phyloP scores from a whole-genome alignment of 2,888 invertebrate species.

The Hypomecis atomaria region DNA sequence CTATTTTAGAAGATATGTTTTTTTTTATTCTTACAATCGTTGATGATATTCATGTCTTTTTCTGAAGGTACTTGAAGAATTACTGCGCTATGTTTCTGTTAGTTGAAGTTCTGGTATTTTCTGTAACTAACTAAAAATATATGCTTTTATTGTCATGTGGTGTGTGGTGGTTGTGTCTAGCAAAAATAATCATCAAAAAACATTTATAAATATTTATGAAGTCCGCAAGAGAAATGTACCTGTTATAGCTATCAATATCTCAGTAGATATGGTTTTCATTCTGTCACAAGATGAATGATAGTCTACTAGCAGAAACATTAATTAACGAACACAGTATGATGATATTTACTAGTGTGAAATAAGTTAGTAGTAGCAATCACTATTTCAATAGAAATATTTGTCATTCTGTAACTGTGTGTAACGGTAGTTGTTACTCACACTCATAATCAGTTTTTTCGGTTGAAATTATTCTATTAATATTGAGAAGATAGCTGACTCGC shows the following conservation, averaged over 20 bases:
- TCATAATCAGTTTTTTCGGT: not conserved
- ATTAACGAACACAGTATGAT: no score
- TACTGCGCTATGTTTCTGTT: not conserved
- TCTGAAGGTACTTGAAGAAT: not conserved
- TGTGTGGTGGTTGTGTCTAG: no score
- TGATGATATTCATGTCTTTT: conserved; percentile 27
- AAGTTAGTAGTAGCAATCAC: conserved; percentile 23
- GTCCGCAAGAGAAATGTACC: no score
- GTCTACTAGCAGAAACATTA: no score
- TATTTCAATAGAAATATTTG: conserved; percentile 25
- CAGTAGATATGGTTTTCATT: conserved; percentile 29
- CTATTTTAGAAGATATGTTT: conserved; percentile 40
- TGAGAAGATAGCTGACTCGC: no score
- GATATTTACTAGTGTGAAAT: not conserved
- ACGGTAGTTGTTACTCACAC: conserved; percentile 14
- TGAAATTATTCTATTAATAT: no score
- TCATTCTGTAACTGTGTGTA: conserved; percentile 31
- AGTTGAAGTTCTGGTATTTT: no score
- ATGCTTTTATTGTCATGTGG: no score
- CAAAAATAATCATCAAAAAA: no score
- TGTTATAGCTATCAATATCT: not conserved
- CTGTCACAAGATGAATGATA: not conserved
- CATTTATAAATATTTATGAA: no score
- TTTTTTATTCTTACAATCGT: conserved; percentile 32
- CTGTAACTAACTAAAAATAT: no score